A percentile compares a stretch with the other conserved stretches of the same genome.
Evolutionary conservation across 1,140 invertebrate species (phyloP).

Genomic region (Nasonia vitripennis): DNA sequence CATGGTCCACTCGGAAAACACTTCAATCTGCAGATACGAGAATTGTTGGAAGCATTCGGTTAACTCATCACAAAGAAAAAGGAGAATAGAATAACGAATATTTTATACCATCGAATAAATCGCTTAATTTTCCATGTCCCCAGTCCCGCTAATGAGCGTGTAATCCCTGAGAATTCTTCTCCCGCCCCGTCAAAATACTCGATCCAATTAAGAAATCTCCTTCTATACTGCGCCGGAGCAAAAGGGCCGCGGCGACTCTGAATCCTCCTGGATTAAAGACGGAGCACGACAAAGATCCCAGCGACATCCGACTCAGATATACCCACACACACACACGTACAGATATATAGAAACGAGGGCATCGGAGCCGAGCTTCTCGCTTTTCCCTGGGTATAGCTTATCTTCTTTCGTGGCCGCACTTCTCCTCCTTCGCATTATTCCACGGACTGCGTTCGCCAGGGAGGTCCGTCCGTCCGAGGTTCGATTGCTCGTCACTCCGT

Average conservation of each 20-base stretch:
- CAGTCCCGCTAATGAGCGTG: background rate
- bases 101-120: no score
- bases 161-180: background rate
- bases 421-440: conserved; percentile 24
- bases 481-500: conserved; percentile 56
- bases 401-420: background rate
- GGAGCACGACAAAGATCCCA: background rate
- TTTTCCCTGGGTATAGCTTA: background rate
- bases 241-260: no score
- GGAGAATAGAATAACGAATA: no score
- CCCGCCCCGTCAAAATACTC: background rate
- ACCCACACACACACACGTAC: background rate
- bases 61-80: no score
- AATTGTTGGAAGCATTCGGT: no score
- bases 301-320: conserved; percentile 17
- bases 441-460: conserved; percentile 15
- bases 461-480: conserved; percentile 29
- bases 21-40: no score
- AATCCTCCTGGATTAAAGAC: background rate
- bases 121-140: no score
- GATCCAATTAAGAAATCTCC: conserved; percentile 41
- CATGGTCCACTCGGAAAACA: no score
- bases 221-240: background rate
- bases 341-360: conserved; percentile 30
- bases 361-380: background rate